Evolutionary conservation across 2,888 invertebrate species (phyloP), one percentile per base, ranked within the genome.

Genomic region (Mayetiola destructor): DNA sequence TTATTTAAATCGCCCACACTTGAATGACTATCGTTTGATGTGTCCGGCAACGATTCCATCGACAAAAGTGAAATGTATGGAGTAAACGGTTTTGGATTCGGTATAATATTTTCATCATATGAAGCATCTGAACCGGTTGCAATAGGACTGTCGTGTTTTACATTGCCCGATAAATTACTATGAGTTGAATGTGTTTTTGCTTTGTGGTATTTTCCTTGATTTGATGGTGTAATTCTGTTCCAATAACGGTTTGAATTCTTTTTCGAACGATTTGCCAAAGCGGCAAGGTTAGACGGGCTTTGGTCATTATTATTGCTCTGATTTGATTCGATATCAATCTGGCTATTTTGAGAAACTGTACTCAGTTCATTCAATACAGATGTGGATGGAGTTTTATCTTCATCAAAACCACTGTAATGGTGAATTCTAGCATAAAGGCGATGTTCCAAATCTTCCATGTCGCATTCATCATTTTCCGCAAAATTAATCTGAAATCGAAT

Each of bases 1-100:
- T 9, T 14, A 32, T 37, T 48, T 21, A 21, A 21, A 12, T 18
- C 16, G 21, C 23, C 40, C 9, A 12, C n/a, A 27, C 2, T 27
- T 14, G 56, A 56, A 29, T n/a, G n/a, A n/a, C n/a, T n/a, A n/a
- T 56, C 56, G 16, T 37, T 39, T 27, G 27, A 37, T 29, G 40
- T n/a, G n/a, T n/a, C n/a, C n/a, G n/a, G n/a, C n/a, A n/a, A n/a
- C n/a, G n/a, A n/a, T n/a, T n/a, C n/a, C n/a, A n/a, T n/a, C n/a
- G n/a, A 37, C 40, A 56, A 56, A 56, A 37, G 40, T 9, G 56
- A 56, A 16, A 18, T 23, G 30, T 56, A 56, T 8, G 56, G 56
- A 27, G 39, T 56, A 12, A 56, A 39, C 9, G 20, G 56, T 29
- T 56, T 56, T 10, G 56, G 56, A n/a, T n/a, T n/a, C n/a, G n/a